Evolutionary conservation across 2,113 vertebrate genomes (phyloP).

Genomic region (Motacilla tschutschensis): DNA sequence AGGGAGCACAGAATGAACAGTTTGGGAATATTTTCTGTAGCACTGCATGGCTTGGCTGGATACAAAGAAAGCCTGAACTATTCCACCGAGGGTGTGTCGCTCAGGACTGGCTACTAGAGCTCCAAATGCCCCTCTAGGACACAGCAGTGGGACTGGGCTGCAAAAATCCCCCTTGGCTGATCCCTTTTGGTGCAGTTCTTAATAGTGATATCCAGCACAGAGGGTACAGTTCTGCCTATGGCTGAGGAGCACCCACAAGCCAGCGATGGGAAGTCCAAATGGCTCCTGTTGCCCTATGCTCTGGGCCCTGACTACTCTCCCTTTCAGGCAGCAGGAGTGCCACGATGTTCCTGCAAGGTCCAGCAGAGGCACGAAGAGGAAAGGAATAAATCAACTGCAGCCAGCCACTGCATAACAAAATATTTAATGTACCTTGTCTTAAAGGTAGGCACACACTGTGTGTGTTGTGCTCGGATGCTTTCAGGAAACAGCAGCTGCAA

Average conservation of each 20-base stretch:
- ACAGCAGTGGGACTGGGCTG: background rate
- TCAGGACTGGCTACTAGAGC: background rate
- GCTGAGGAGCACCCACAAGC: background rate
- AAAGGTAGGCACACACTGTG: background rate
- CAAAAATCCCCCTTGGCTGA: background rate
- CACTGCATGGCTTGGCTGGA: background rate
- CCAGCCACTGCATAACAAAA: background rate
- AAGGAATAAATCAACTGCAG: background rate
- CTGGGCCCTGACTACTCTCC: background rate
- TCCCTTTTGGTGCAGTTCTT: background rate
- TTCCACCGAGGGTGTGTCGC: fast-evolving
- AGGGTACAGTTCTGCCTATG: background rate
- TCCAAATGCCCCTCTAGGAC: background rate
- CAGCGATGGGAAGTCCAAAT: fast-evolving
- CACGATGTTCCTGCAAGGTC: fast-evolving
- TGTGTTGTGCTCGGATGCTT: fast-evolving
- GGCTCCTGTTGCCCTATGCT: background rate
- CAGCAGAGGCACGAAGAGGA: fast-evolving
- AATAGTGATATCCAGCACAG: background rate
- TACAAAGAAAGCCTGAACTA: background rate
- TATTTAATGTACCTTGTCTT: constrained; percentile 27
- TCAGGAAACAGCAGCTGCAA: background rate
- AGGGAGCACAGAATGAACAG: background rate
- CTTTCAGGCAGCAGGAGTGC: background rate
- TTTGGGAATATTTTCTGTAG: background rate